phyloP scores from a whole-genome alignment of 2,797 vertebrate species.

The Poeciliopsis infans region DNA sequence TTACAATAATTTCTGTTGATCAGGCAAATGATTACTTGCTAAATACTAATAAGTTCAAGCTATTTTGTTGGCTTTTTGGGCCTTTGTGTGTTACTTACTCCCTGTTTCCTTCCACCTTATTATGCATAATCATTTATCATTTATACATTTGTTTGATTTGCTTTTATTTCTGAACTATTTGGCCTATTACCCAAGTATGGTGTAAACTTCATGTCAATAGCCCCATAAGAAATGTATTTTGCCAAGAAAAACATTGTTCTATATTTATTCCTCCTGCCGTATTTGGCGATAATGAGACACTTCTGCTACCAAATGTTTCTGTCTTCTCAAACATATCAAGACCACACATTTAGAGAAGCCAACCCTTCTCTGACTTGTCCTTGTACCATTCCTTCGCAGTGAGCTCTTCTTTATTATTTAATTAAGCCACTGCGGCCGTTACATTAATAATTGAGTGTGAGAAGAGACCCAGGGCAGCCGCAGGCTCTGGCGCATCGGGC shows the following conservation, averaged over 20 bases:
- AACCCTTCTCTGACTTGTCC: constrained; percentile 67
- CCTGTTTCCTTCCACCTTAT: background rate
- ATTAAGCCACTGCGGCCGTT: constrained; percentile 84
- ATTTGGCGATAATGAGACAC: constrained; percentile 29
- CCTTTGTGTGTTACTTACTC: background rate
- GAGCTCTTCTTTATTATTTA: constrained; percentile 85
- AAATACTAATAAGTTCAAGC: background rate
- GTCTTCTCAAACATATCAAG: constrained; percentile 48
- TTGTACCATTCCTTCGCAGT: constrained; percentile 82
- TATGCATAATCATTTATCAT: background rate
- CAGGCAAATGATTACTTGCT: background rate
- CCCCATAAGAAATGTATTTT: background rate
- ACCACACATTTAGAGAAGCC: constrained; percentile 52
- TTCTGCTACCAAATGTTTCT: constrained; percentile 42
- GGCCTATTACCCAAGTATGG: background rate
- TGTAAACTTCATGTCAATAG: background rate
- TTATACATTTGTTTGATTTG: background rate
- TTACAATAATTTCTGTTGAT: background rate
- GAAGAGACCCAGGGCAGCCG: constrained; percentile 80
- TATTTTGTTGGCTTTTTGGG: background rate
- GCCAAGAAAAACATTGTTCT: background rate
- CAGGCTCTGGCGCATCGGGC: constrained; percentile 76
- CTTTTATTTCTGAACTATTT: background rate
- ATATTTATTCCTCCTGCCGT: background rate
- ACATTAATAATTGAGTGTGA: constrained; percentile 88